Evolutionary conservation across 2,113 vertebrate species (phyloP), one percentile per base, ranked within the genome.

Genomic region (Chascanopsetta lugubris): DNA sequence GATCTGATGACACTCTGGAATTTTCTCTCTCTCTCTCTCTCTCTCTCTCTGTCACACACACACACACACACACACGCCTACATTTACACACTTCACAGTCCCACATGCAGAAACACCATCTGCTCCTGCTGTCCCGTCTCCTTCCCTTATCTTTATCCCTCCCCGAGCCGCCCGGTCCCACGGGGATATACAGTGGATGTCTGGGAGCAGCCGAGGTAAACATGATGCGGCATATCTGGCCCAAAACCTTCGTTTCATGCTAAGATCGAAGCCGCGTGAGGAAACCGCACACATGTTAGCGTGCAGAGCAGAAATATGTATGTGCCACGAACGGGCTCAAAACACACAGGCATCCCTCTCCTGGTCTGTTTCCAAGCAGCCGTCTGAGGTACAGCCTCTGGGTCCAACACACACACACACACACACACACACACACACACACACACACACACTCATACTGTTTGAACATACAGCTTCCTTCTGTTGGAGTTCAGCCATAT

Each of bases 51-150:
- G 22, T 49, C 42, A 26, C 51, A 25, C 26, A 56, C 50, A 34
- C 30, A 47, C 9, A 20, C 21, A 26, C 5, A 1, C 7, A 11
- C 22, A n/a, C 2, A 2, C 3, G 20, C n/a, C n/a, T n/a, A n/a
- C n/a, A n/a, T n/a, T n/a, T 1, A 2, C 7, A 11, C 20, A 15
- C 3, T n/a, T n/a, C n/a, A 2, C 4, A 32, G 11, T 40, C 38
- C 64, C 36, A 32, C 64, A 47, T 69, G 76, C 51, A 40, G 72
- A 71, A 86, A 81, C 72, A 83, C 80, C 85, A 88, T 85, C 84
- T 87, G 82, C 72, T 83, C 64, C 54, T 61, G 62, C 63, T 51
- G 40, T 32, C 22, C 42, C 26, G 8, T 21, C 51, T 24, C 25
- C 50, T 62, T 21, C 27, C 34, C 11, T 60, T 26, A n/a, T 70